Base-by-base conservation (phyloP, 2,888 invertebrate species). In the Panopea generosa region DNA sequence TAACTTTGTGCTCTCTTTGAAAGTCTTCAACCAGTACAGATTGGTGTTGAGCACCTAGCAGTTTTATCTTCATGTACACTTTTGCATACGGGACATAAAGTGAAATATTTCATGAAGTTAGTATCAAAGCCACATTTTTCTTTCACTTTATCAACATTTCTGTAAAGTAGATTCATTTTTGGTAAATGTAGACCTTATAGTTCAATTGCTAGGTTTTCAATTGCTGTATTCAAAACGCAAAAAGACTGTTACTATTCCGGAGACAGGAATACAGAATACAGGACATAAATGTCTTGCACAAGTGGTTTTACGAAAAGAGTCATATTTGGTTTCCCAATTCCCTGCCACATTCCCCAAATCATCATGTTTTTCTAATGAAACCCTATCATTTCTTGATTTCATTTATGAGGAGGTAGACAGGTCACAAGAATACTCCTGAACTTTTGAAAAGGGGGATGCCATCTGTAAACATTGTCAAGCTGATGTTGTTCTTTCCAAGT, bases 291-390 rank as follows among this genome's bases (percentile, higher is more conserved):
- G 33, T 82, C 74, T 20, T 29, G 18, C 11, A 75, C 63, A 16
- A 82, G 38, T n/a, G 73, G 76, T 50, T 68, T 50, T 24, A 82
- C 24, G 52, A 65, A 79, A 27, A n/a, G n/a, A 68, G 57, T 68
- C 76, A 79, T 71, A 2, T 66, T 53, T 45, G 79, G 79, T 66
- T 79, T 82, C 9, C 74, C 77, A n/a, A 18, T 9, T 2, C 73
- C 70, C 61, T 69, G 65, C 69, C 65, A 55, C 29, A 71, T 56
- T 1, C 69, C 60, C 70, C 56, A 70, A 18, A 73, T 50, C 1
- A 77, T n/a, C 72, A 73, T 73, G 43, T 73, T 77, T 40, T 68
- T 72, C 18, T 33, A 55, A 11, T 18, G 18, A 40, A 77, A 77
- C n/a, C 9, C 72, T 26, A 26, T 68, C 63, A 20, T 62, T 43